Conservation (phyloP, 2,113 vertebrate species). For the Anoplopoma fimbria region DNA sequence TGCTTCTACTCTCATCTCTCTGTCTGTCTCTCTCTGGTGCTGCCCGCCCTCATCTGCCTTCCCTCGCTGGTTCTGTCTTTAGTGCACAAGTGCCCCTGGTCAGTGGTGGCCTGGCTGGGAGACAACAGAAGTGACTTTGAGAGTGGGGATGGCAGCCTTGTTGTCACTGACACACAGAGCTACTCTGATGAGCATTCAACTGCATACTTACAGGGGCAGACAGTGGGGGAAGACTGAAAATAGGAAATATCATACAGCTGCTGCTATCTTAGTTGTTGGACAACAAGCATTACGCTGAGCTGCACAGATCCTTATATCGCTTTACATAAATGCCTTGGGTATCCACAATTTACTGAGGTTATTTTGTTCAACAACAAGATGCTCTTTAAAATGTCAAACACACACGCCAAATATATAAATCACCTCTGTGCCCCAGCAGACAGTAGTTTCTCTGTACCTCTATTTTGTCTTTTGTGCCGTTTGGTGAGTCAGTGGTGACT, state of each 20-base stretch:
- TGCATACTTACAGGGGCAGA: conserved; percentile 30
- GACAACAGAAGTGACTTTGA: conserved; percentile 82
- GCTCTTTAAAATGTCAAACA: neutral
- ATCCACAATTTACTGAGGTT: neutral
- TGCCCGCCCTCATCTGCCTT: conserved; percentile 40
- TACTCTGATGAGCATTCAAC: conserved; percentile 58
- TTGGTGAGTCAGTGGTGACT: conserved; percentile 25
- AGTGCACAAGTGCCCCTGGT: conserved; percentile 72
- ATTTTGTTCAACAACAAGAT: neutral
- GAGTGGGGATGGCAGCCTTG: conserved; percentile 71
- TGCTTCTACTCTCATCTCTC: conserved; percentile 30
- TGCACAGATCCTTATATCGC: neutral
- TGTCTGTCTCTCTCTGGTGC: conserved; percentile 19
- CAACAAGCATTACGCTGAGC: neutral
- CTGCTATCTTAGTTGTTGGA: neutral
- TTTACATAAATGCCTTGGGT: neutral
- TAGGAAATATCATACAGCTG: conserved; percentile 21
- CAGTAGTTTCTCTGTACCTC: conserved; percentile 80
- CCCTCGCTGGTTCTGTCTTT: conserved; percentile 63
- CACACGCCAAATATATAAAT: neutral
- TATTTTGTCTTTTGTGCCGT: conserved; percentile 44
- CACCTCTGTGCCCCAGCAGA: neutral
- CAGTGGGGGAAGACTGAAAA: neutral
- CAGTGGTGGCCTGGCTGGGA: conserved; percentile 74
- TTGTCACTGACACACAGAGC: conserved; percentile 68